Evolutionary conservation across 2,888 invertebrate species (phyloP).

Genomic region (Sycophila texana): DNA sequence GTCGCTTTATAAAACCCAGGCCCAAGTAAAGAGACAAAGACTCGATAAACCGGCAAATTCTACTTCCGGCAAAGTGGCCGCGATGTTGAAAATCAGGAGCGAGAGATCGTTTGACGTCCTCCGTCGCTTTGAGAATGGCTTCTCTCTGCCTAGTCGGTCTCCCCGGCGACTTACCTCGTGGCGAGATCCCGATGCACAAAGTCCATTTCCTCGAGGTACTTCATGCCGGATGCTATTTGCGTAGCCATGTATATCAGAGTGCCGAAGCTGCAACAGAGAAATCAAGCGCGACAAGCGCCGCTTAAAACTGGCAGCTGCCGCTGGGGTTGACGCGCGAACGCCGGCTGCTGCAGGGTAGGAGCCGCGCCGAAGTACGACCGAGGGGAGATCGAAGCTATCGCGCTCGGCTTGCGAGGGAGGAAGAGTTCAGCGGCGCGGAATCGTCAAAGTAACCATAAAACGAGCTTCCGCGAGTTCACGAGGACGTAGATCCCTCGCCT

Average conservation of each 20-base stretch:
- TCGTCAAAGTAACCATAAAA: constrained; percentile 54
- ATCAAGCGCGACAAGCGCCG: constrained; percentile 31
- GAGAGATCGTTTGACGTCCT: background rate
- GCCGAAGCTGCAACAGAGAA: constrained; percentile 81
- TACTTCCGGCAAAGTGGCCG: background rate
- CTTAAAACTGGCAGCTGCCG: constrained; percentile 26
- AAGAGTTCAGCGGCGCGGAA: constrained; percentile 41
- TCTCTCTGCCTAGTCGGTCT: constrained; percentile 23
- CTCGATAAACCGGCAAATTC: background rate
- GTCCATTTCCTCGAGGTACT: constrained; percentile 89
- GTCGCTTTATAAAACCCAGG: too few relatives aligned
- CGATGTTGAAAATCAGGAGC: background rate
- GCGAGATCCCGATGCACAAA: constrained; percentile 92
- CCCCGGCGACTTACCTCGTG: constrained; percentile 79
- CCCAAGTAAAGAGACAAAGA: too few relatives aligned
- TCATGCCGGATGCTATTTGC: constrained; percentile 93
- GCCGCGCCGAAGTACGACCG: too few relatives aligned
- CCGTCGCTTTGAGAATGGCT: constrained; percentile 23
- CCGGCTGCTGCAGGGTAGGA: too few relatives aligned
- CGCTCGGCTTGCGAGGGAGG: background rate
- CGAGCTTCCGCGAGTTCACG: constrained; percentile 45
- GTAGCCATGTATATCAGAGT: constrained; percentile 91
- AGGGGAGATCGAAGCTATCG: too few relatives aligned
- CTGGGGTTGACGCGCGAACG: background rate
- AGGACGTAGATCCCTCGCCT: constrained; percentile 20